Evolutionary conservation across 2,113 vertebrate genomes (phyloP).

Genomic region (Ahaetulla prasina): DNA sequence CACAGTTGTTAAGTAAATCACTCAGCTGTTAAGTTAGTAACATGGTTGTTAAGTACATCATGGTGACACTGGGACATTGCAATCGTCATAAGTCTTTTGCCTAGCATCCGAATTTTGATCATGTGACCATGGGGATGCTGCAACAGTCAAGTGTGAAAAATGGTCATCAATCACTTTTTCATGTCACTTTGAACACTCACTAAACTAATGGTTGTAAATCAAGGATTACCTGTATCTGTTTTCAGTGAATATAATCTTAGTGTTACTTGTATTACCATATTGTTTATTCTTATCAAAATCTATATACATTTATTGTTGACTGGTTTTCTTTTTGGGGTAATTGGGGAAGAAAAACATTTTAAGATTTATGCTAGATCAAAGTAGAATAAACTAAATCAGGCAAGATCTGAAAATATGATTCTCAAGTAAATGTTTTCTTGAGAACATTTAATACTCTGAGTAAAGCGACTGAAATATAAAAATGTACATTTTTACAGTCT

Average conservation of each 20-base stretch:
- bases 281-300: background rate
- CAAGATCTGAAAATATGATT: background rate
- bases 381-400: background rate
- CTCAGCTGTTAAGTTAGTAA: too few relatives aligned
- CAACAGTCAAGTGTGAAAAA: too few relatives aligned
- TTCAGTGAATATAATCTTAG: background rate
- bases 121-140: too few relatives aligned
- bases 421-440: background rate
- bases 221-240: background rate
- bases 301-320: background rate
- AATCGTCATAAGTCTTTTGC: too few relatives aligned
- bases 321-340: background rate
- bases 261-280: background rate
- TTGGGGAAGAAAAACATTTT: background rate
- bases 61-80: too few relatives aligned
- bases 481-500: background rate
- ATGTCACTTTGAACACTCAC: too few relatives aligned
- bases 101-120: too few relatives aligned
- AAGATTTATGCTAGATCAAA: background rate
- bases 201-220: background rate
- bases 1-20: too few relatives aligned
- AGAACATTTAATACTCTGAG: background rate
- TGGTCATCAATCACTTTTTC: too few relatives aligned
- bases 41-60: too few relatives aligned
- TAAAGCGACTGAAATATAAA: background rate